Conservation (phyloP, 2,888 invertebrate genomes). For the Caenorhabditis doughertyi region DNA sequence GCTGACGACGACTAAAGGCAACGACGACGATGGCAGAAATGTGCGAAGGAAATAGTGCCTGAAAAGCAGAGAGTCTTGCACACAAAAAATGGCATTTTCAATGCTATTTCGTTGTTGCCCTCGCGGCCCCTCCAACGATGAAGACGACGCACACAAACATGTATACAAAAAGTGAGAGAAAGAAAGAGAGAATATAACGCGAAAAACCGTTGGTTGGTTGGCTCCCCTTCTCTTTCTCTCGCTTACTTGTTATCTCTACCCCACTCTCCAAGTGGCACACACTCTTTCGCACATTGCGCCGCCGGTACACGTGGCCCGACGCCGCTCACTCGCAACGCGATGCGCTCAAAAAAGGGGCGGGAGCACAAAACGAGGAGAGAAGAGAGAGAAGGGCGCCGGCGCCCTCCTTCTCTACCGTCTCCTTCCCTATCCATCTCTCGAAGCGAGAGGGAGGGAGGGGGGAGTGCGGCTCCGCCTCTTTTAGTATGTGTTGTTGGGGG, state of each 20-base stretch:
- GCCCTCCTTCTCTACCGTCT: slow-evolving; percentile 2
- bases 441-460: not conserved
- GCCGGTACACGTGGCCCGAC: slow-evolving; percentile 37
- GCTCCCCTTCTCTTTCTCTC: slow-evolving; percentile 4
- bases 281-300: not conserved
- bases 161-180: slow-evolving; percentile 45
- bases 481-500: slow-evolving; percentile 47
- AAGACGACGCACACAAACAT: slow-evolving; percentile 55
- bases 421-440: not conserved
- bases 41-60: slow-evolving; percentile 21
- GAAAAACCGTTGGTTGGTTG: slow-evolving; percentile 30
- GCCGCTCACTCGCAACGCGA: not conserved
- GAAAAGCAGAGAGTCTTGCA: slow-evolving; percentile 16
- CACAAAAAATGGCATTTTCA: slow-evolving; percentile 53
- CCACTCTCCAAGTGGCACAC: slow-evolving; percentile 7
- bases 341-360: slow-evolving; percentile 47
- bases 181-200: slow-evolving; percentile 49
- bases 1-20: no score
- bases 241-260: slow-evolving; percentile 17
- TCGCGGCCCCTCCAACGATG: slow-evolving; percentile 23
- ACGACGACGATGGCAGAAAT: slow-evolving; percentile 14
- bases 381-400: slow-evolving; percentile 45
- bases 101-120: slow-evolving; percentile 37
- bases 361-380: not conserved
- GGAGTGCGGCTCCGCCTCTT: slow-evolving; percentile 46